Evolutionary conservation across 2,888 invertebrate species (phyloP), one percentile per base, ranked within the genome.

Genomic region (Temnothorax ravouxi): DNA sequence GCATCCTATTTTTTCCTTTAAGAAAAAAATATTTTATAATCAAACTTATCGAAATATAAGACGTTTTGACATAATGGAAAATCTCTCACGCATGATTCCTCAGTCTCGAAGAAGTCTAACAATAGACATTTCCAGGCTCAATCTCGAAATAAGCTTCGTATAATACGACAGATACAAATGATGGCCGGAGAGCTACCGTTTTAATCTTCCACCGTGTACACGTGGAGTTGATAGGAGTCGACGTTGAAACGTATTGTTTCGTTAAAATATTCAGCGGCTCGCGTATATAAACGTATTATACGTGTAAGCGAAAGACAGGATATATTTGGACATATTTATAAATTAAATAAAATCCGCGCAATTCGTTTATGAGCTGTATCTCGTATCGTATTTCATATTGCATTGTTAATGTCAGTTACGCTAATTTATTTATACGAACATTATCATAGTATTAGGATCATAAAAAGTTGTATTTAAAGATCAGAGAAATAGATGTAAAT

Each of bases 101-200:
- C 1, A 1, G 18, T 25, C 6, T n/a, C 18, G 18, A 2, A 59
- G 2, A 34, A 64, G 8, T 76, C 41, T 3, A 4, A 54, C 11
- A 79, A 56, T 47, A 56, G 44, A 79, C n/a, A 69, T 34, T 47
- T 71, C 29, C 15, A 4, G 21, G 66, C 11, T 66, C 25, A 76
- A 76, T 76, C 50, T 44, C 9, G 21, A 69, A 77, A 56, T 77
- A 69, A 77, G 44, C n/a, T 67, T 71, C 18, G 21, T 56, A 44
- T 25, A 25, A 50, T 34, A 4, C 21, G 72, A 71, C 76, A 38
- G 18, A 25, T 66, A 76, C 41, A 54, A 67, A 67, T 41, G 29
- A 38, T n/a, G 25, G 11, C 41, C 44, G 34, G 13, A 25, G n/a
- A 66, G 1, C 25, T 11, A 18, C 25, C 11, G 18, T 47, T 41